Evolutionary conservation across 1,140 invertebrate species (phyloP), one percentile per base, ranked within the genome.

Genomic region (Paraescarpia echinospica): DNA sequence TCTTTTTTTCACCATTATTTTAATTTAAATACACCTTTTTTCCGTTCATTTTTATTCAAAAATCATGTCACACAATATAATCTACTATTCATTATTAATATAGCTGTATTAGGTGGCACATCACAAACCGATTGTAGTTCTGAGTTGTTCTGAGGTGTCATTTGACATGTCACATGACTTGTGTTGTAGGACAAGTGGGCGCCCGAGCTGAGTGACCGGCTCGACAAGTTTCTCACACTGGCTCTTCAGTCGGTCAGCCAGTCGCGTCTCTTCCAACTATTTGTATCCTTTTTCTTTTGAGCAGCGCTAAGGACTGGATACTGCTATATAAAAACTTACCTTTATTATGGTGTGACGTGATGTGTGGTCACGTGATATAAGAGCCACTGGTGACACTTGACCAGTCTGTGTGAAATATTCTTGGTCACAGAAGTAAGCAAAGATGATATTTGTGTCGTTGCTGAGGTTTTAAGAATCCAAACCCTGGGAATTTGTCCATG

Each of bases 161-260:
- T 18, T 14, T 77, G 59, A 77, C 22, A 41, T 77, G 59, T 77
- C 59, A 77, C 59, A 77, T 77, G 48, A 91, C 89, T 35, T 34
- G 59, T 92, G 92, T 92, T 93, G 34, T 93, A 96, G 96, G 96
- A 96, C 51, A 93, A 93, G 8, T 96, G 96, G 96, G 94, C 95
- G 9, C 93, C 94, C 92, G 95, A 96, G 92, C 93, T 96, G 33
- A 94, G 95, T 93, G 92, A 94, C 9, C 94, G 95, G 92, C 92
- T 96, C 22, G 95, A 96, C 91, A 95, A 95, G 35, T 96, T 96
- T 92, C 93, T 96, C 31, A 94, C 94, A 0, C 77, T 95, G 59
- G 94, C 95, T 14, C 91, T 96, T 27, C 94, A 94, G 35, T 95
- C 95, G 35, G 93, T 94, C 89, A 93, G 94, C 77, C 95, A 96